phyloP scores from a whole-genome alignment of 2,797 vertebrate species.

The Enteromius mattozi region DNA sequence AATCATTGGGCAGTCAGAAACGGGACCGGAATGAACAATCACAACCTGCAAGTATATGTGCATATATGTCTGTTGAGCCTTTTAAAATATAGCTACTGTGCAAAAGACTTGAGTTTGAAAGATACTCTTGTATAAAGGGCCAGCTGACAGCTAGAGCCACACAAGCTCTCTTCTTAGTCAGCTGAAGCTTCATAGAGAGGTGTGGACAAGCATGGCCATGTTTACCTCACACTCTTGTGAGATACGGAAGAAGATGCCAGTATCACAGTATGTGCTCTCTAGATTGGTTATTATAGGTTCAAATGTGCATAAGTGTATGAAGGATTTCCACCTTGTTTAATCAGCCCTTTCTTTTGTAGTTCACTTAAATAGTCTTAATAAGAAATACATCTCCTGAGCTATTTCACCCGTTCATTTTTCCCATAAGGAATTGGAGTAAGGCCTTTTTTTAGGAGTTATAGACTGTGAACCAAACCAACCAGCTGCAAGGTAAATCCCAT shows the following conservation, averaged over 20 bases:
- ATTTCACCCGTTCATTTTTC: background rate
- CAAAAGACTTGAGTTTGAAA: background rate
- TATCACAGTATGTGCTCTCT: background rate
- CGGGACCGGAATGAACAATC: background rate
- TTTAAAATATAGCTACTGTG: background rate
- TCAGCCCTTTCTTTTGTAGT: background rate
- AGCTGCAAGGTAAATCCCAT: background rate
- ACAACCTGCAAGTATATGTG: background rate
- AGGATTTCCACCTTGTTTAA: background rate
- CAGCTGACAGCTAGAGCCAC: background rate
- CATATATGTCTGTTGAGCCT: background rate
- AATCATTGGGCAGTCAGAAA: background rate
- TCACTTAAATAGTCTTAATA: no score
- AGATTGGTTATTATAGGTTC: background rate
- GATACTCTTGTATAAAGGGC: background rate
- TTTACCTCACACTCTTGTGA: slow-evolving; percentile 10
- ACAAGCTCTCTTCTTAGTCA: background rate
- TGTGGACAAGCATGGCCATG: slow-evolving; percentile 30
- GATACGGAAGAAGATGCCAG: background rate
- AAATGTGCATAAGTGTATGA: background rate
- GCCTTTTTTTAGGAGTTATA: background rate
- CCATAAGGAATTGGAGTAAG: background rate
- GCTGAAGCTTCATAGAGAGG: background rate
- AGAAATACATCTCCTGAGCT: background rate
- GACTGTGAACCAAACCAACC: background rate